Evolutionary conservation across 2,797 vertebrate genomes (phyloP), one percentile per base, ranked within the genome.

Genomic region (Aphelocoma californica): DNA sequence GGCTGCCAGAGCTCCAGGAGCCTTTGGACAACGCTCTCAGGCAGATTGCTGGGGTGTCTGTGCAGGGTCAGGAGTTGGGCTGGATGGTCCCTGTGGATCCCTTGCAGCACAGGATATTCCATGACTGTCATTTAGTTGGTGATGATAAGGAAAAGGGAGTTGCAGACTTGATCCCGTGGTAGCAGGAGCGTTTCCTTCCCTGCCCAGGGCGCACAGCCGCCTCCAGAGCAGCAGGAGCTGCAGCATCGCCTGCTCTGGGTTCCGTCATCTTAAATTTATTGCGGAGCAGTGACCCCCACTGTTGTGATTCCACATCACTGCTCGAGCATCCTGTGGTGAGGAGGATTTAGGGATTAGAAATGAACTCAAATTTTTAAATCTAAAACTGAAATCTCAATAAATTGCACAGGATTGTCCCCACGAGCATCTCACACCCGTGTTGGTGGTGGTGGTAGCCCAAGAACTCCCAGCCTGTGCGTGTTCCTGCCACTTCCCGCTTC

Each of bases 361-460:
- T 44, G 1, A 62, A 58, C 18, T 34, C 48, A 1, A 0, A 15
- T 61, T 60, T 48, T 67, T 14, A 16, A 84, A 86, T 69, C 62
- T 31, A 38, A 60, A 81, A 31, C 71, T 51, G 75, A 28, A 81
- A 89, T 91, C 79, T 58, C 31, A 73, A 45, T 29, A 26, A 78
- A 23, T n/a, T 57, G 67, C 92, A 32, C 56, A 25, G 5, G 66
- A 26, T 12, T 28, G 12, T 80, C 28, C 80, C 47, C 12, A 14
- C 1, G 2, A 77, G 45, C 17, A 1, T 14, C 13, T 69, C 29
- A 15, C 65, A 4, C 19, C 1, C 0, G 0, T 1, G 1, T 0
- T 18, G 72, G n/a, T 3, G 14, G n/a, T 8, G 45, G 50, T 23
- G 6, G 17, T 8, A 61, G 47, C 38, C 50, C 69, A 3, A 9